phyloP scores from a whole-genome alignment of 1,140 invertebrate species.

The Temnothorax longispinosus region DNA sequence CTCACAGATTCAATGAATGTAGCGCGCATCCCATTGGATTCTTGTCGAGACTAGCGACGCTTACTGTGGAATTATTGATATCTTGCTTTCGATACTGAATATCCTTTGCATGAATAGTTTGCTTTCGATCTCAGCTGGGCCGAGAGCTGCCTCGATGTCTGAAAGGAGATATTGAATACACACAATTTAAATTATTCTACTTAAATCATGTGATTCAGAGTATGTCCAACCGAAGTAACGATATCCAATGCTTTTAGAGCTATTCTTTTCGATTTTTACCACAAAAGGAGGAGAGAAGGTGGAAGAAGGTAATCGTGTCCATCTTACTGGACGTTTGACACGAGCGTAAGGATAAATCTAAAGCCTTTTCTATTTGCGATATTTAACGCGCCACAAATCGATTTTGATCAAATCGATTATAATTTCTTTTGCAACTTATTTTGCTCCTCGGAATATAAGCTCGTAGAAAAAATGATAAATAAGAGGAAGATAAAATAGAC shows the following conservation, averaged over 20 bases:
- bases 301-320: neutral
- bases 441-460: slow-evolving; percentile 22
- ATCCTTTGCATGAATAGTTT: slow-evolving; percentile 19
- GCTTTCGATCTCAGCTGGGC: neutral
- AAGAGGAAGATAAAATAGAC: neutral
- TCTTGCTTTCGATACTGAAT: slow-evolving; percentile 12
- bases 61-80: slow-evolving; percentile 31
- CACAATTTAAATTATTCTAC: neutral
- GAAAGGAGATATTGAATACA: neutral
- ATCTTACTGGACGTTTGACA: neutral
- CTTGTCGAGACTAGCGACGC: neutral
- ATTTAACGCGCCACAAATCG: neutral
- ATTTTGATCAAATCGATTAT: slow-evolving; percentile 19
- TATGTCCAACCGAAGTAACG: neutral
- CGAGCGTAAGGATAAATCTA: neutral
- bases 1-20: neutral
- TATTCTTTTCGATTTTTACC: neutral
- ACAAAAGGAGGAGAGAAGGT: neutral
- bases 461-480: neutral
- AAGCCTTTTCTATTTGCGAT: neutral
- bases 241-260: neutral
- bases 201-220: neutral
- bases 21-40: neutral
- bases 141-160: neutral
- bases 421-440: neutral